A percentile compares a stretch with the other conserved stretches of the same genome.
Conservation (phyloP, 2,797 vertebrate species). For the Neosalanx taihuensis region DNA sequence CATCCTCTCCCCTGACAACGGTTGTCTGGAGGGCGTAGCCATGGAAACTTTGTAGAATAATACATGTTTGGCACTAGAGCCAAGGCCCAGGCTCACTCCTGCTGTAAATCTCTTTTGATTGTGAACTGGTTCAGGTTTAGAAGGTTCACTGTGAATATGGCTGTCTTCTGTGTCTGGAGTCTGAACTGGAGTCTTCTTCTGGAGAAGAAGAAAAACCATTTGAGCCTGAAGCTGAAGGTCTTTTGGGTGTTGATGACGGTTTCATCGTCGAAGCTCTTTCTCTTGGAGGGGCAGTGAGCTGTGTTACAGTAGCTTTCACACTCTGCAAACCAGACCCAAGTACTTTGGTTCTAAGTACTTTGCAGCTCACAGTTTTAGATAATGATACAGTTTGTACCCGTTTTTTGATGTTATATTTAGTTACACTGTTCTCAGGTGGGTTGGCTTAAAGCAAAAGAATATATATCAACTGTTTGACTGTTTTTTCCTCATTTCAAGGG, state of each 20-base stretch:
- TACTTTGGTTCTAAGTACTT: slow-evolving; percentile 9
- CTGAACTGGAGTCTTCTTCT: no score
- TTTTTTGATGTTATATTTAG: slow-evolving; percentile 27
- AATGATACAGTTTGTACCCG: slow-evolving; percentile 22
- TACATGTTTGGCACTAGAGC: background rate
- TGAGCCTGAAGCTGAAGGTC: no score
- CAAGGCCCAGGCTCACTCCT: background rate
- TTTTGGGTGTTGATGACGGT: background rate
- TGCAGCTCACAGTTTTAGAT: background rate
- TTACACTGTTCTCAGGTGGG: slow-evolving; percentile 33
- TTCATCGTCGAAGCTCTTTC: background rate
- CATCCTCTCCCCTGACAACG: slow-evolving; percentile 13
- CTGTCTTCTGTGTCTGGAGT: no score
- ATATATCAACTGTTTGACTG: background rate
- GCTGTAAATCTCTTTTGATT: background rate
- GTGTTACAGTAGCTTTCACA: background rate
- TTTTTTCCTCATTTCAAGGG: background rate
- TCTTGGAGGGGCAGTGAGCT: background rate
- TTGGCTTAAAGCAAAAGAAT: slow-evolving; percentile 28
- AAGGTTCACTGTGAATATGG: no score
- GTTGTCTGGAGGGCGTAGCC: slow-evolving; percentile 10
- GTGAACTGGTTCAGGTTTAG: no score
- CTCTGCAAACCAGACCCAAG: background rate
- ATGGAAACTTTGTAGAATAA: slow-evolving; percentile 1
- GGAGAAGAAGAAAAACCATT: no score